Evolutionary conservation across 1,140 invertebrate genomes (phyloP).

Genomic region (Zaprionus ornatus): DNA sequence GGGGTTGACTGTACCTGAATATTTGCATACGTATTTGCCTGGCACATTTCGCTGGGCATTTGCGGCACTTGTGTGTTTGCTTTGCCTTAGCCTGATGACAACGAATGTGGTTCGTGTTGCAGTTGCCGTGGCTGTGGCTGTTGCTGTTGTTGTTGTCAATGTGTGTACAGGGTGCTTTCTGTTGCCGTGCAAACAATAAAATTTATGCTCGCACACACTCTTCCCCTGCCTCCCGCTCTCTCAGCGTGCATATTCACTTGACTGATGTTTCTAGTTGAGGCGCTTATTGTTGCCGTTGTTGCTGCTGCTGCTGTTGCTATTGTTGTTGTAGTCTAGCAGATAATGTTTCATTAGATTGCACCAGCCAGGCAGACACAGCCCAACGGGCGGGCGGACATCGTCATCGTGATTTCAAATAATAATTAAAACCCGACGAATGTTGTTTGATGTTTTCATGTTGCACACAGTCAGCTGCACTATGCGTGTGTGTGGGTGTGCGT

Average conservation of each 20-base stretch:
- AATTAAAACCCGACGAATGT: constrained; percentile 60
- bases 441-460: constrained; percentile 59
- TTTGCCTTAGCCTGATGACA: constrained; percentile 13
- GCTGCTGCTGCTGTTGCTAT: background rate
- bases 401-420: constrained; percentile 62
- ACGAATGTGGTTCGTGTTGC: constrained; percentile 12
- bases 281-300: constrained; percentile 18
- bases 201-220: constrained; percentile 43
- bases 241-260: constrained; percentile 21
- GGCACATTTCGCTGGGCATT: constrained; percentile 21
- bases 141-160: background rate
- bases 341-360: constrained; percentile 56
- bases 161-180: constrained; percentile 10
- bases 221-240: constrained; percentile 1
- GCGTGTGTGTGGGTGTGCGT: background rate
- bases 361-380: background rate
- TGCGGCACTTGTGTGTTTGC: constrained; percentile 31
- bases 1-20: constrained; percentile 12
- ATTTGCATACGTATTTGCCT: constrained; percentile 37
- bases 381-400: constrained; percentile 16
- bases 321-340: constrained; percentile 30
- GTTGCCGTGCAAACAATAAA: constrained; percentile 47
- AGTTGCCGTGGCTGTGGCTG: constrained; percentile 6
- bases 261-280: constrained; percentile 27
- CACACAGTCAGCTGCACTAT: constrained; percentile 5